Evolutionary conservation across 2,797 vertebrate species (phyloP).

Genomic region (Fistularia commersonii): DNA sequence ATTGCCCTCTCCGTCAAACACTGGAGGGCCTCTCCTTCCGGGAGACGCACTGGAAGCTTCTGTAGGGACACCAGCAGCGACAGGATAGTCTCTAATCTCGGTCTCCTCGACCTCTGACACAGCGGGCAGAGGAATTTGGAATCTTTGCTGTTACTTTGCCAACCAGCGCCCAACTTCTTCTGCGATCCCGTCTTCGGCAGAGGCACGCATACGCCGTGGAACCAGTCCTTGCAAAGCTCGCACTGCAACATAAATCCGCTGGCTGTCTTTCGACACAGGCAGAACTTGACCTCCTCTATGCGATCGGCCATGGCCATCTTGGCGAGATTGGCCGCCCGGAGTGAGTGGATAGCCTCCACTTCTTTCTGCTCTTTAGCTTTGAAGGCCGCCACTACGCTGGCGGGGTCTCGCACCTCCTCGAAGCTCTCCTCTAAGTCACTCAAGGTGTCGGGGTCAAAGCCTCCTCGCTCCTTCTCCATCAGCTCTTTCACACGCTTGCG

Average conservation of each 20-base stretch:
- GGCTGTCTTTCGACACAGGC: conserved; percentile 93
- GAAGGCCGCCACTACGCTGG: conserved; percentile 90
- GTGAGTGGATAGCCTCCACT: conserved; percentile 90
- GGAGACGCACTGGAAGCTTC: conserved; percentile 92
- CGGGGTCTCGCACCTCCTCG: conserved; percentile 88
- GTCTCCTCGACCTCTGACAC: conserved; percentile 93
- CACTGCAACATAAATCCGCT: conserved; percentile 98
- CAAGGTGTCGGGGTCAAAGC: conserved; percentile 83
- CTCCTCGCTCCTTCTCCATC: conserved; percentile 89
- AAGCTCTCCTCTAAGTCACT: conserved; percentile 88
- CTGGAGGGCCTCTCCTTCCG: conserved; percentile 94
- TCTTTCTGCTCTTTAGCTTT: conserved; percentile 95
- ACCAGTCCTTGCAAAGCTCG: conserved; percentile 99
- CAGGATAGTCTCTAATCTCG: conserved; percentile 93
- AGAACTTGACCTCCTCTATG: conserved; percentile 97
- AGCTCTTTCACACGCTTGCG: conserved; percentile 90
- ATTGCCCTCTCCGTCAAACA: conserved; percentile 96
- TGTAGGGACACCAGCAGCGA: conserved; percentile 95
- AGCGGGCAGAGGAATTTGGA: conserved; percentile 95
- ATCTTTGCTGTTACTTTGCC: conserved; percentile 91
- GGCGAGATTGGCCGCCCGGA: conserved; percentile 90
- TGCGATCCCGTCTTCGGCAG: conserved; percentile 90
- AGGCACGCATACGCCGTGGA: conserved; percentile 93
- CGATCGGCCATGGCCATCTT: conserved; percentile 98
- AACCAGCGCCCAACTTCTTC: conserved; percentile 84